phyloP scores from a whole-genome alignment of 2,113 vertebrate species.

The Dipodomys ordii region DNA sequence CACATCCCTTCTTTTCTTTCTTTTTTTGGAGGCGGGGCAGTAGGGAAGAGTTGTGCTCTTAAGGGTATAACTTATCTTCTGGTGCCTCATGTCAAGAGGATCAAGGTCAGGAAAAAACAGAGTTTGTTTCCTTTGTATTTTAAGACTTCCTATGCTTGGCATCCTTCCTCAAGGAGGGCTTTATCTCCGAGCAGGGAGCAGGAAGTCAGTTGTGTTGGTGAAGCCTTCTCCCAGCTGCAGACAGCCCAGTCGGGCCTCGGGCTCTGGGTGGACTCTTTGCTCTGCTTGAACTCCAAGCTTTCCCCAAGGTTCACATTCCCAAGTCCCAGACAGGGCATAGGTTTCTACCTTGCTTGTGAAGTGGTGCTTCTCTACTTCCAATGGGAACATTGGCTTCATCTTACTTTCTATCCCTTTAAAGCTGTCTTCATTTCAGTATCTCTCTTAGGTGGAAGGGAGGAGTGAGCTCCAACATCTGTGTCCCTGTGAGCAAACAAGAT shows the following conservation, averaged over 20 bases:
- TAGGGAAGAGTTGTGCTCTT: not conserved
- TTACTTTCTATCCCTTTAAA: not conserved
- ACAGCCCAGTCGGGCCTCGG: not conserved
- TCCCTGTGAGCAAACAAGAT: conserved; percentile 29
- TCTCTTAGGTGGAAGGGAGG: not conserved
- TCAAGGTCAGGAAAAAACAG: conserved; percentile 75
- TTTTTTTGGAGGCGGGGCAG: not conserved
- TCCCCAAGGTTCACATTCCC: not conserved
- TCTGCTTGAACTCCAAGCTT: not conserved
- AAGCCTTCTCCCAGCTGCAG: conserved; percentile 9
- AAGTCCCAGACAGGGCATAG: not conserved
- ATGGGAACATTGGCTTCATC: not conserved
- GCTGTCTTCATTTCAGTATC: not conserved
- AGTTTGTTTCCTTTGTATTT: conserved; percentile 75
- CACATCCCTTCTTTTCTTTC: too few relatives aligned
- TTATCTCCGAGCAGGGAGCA: conserved; percentile 72
- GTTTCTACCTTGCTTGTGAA: not conserved
- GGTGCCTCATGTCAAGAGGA: conserved; percentile 14
- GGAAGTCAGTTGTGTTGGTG: conserved; percentile 69
- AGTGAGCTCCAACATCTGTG: not conserved
- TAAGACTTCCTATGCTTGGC: conserved; percentile 76
- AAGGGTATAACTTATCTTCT: conserved; percentile 42
- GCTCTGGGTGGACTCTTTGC: not conserved
- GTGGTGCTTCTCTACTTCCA: not conserved
- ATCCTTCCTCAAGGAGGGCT: conserved; percentile 70